Evolutionary conservation across 2,797 vertebrate genomes (phyloP), one percentile per base, ranked within the genome.

Genomic region (Chaunax sp.): DNA sequence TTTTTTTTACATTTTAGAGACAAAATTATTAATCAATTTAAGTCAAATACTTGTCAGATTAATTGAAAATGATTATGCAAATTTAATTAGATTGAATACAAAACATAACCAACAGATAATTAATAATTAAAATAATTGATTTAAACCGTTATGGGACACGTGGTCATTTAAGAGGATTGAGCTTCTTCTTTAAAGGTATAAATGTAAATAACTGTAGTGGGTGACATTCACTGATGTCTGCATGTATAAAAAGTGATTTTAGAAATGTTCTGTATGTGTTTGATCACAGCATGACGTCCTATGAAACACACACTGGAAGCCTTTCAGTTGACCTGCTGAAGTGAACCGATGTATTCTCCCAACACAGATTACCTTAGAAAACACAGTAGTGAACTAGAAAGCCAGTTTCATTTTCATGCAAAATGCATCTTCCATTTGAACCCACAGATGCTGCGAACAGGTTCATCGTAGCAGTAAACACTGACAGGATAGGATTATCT

Each of bases 361-460:
- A 20, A 43, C 57, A 18, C 12, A 18, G 23, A 57, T 54, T 28
- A 46, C 49, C 25, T 53, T 8, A n/a, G 20, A n/a, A 51, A 70
- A 19, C 58, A 41, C 19, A 40, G 62, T 26, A 18, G 41, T 38
- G 35, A 70, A 53, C 45, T 16, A 35, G 30, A 59, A 40, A 66
- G 37, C 40, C 40, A 7, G 65, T 65, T 63, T 50, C 3, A 60
- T 79, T 75, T 66, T 40, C 54, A 73, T 38, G 63, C 67, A 64
- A 35, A 64, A 72, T 26, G 50, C 69, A 64, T 65, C 65, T 69
- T 68, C 72, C 43, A 33, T 51, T 63, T 26, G 35, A 78, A 75
- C 57, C 47, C 82, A 75, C 90, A 88, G 87, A 86, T 83, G 87
- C 83, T 77, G 76, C 62, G 69, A 76, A 88, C 84, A 71, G 78